phyloP scores from a whole-genome alignment of 2,888 invertebrate species.

The Drosophila histrio region DNA sequence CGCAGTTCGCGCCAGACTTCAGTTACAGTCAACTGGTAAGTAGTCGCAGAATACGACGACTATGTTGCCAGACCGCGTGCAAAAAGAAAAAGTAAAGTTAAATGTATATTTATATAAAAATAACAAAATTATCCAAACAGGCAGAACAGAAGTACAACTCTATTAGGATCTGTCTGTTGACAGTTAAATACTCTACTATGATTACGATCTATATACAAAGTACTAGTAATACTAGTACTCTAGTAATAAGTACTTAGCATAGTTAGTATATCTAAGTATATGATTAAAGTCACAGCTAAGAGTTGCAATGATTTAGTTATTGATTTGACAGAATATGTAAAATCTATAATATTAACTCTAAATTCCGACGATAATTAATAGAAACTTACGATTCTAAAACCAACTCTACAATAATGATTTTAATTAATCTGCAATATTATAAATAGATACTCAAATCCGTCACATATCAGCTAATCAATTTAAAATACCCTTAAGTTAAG shows the following conservation, averaged over 20 bases:
- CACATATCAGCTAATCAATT: neutral
- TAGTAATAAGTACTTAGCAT: too few relatives aligned
- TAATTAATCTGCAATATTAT: too few relatives aligned
- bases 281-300: too few relatives aligned
- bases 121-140: conserved; percentile 16
- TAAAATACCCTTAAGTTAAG: neutral
- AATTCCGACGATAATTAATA: too few relatives aligned
- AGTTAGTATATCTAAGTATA: too few relatives aligned
- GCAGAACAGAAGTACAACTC: neutral
- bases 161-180: neutral
- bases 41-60: conserved; percentile 26
- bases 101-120: conserved; percentile 13
- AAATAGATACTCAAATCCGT: neutral
- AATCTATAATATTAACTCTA: too few relatives aligned
- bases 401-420: too few relatives aligned
- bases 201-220: too few relatives aligned
- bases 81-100: conserved; percentile 8
- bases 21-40: conserved; percentile 30
- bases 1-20: conserved; percentile 60
- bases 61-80: conserved; percentile 34
- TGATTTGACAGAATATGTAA: too few relatives aligned
- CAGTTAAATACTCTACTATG: neutral
- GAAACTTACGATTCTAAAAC: too few relatives aligned
- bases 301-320: too few relatives aligned
- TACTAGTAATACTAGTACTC: too few relatives aligned